Conservation (phyloP, 92 coral and sea anemone genomes). For the Porites rus region DNA sequence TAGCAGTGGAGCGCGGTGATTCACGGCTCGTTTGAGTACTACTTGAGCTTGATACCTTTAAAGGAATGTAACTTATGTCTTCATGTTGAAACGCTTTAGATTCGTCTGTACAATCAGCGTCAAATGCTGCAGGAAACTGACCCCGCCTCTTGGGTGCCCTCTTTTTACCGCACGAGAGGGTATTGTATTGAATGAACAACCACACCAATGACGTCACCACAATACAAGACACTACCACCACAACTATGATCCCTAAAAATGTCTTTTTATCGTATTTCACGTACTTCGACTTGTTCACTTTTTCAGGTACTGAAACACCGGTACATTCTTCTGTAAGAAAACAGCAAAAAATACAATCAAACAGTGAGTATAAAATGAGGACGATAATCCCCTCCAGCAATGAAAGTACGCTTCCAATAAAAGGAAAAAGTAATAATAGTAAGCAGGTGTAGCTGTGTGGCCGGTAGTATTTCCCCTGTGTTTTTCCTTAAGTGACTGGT, state of each 20-base stretch:
- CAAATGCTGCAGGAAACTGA: conserved; percentile 37
- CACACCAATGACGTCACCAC: conserved; percentile 89
- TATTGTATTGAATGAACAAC: conserved; percentile 66
- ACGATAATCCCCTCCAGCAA: too few species aligned
- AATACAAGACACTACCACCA: conserved; percentile 80
- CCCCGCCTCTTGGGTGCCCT: conserved; percentile 39
- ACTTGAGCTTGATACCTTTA: conserved; percentile 85
- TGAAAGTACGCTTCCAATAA: too few species aligned
- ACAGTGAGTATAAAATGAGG: too few species aligned
- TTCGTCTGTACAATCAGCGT: conserved; percentile 46
- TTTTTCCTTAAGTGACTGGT: too few species aligned
- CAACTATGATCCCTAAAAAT: conserved; percentile 84
- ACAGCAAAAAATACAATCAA: neutral
- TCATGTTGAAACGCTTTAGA: conserved; percentile 56
- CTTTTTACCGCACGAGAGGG: conserved; percentile 69
- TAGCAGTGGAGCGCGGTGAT: conserved; percentile 91
- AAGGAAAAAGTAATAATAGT: too few species aligned
- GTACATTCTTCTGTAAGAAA: conserved; percentile 11
- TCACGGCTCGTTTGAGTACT: conserved; percentile 88
- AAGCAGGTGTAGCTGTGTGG: too few species aligned
- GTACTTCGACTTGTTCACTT: conserved; percentile 34
- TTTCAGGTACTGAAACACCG: neutral
- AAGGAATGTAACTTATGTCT: conserved; percentile 73
- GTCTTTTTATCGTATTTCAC: conserved; percentile 87
- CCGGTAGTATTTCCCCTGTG: too few species aligned